Conservation (phyloP, 1,140 invertebrate species). For the Drosophila sproati region DNA sequence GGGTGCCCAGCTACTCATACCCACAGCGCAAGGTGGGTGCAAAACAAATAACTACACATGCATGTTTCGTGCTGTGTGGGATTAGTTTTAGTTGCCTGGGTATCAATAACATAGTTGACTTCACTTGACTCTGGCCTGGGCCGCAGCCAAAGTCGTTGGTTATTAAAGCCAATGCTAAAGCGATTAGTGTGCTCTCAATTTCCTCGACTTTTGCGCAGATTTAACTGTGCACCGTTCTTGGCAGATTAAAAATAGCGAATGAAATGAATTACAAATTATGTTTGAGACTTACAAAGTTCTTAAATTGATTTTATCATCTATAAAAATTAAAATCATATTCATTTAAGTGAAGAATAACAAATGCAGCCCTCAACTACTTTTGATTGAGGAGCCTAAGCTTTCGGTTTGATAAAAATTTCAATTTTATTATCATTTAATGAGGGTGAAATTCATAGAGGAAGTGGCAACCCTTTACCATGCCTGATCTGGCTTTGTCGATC, state of each 20-base stretch:
- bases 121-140: constrained; percentile 51
- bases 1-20: constrained; percentile 96
- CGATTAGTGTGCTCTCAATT: constrained; percentile 76
- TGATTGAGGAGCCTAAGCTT: too few species aligned
- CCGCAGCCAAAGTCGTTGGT: neutral
- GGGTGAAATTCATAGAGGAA: too few species aligned
- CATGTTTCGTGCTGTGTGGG: constrained; percentile 11
- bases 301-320: too few species aligned
- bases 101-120: constrained; percentile 80
- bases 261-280: too few species aligned
- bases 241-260: neutral
- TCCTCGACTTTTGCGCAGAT: constrained; percentile 41
- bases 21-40: constrained; percentile 94
- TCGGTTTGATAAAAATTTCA: too few species aligned
- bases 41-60: neutral
- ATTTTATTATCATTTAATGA: too few species aligned
- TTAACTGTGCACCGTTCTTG: neutral
- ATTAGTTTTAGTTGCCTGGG: constrained; percentile 49
- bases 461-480: too few species aligned
- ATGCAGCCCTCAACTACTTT: too few species aligned
- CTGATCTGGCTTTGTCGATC: too few species aligned
- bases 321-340: too few species aligned
- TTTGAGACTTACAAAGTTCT: too few species aligned
- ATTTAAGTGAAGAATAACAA: too few species aligned
- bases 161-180: constrained; percentile 52